Percentiles rank a stretch among this genome's conserved stretches.
Conservation (phyloP, 2,797 vertebrate genomes). For the Notolepis coatsorum region DNA sequence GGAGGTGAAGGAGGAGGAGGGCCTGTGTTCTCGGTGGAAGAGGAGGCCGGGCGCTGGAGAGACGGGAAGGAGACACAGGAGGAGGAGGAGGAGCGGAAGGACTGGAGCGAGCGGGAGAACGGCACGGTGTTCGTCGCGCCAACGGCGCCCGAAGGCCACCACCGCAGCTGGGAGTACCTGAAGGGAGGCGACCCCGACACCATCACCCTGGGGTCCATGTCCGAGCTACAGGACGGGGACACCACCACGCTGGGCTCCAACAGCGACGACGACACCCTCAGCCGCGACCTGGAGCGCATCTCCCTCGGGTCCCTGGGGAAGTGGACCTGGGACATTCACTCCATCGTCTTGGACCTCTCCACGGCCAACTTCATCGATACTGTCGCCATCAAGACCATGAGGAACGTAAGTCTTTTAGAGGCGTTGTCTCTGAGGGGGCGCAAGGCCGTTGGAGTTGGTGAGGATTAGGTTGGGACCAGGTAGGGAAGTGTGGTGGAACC, state of each 20-base stretch:
- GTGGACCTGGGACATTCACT: slow-evolving; percentile 87
- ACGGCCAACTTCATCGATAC: slow-evolving; percentile 88
- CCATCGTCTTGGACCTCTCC: slow-evolving; percentile 90
- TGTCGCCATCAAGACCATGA: slow-evolving; percentile 78
- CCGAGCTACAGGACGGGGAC: slow-evolving; percentile 74
- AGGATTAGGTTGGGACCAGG: too few relatives aligned
- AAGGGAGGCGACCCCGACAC: slow-evolving; percentile 76
- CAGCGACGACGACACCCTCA: slow-evolving; percentile 81
- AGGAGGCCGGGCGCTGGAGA: slow-evolving; percentile 53
- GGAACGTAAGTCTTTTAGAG: slow-evolving; percentile 81
- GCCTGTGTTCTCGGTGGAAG: slow-evolving; percentile 69
- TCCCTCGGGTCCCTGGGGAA: slow-evolving; percentile 82
- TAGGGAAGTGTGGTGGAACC: too few relatives aligned
- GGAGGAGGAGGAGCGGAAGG: slow-evolving; percentile 48
- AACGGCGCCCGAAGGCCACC: slow-evolving; percentile 48
- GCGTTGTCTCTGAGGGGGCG: too few relatives aligned
- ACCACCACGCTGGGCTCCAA: slow-evolving; percentile 68
- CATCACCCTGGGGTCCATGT: slow-evolving; percentile 68
- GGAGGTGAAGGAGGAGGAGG: too few relatives aligned
- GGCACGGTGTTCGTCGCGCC: slow-evolving; percentile 81
- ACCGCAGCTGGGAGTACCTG: slow-evolving; percentile 78
- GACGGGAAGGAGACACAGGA: slow-evolving; percentile 37
- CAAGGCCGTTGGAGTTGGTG: too few relatives aligned
- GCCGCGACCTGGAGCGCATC: slow-evolving; percentile 76
- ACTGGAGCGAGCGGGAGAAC: slow-evolving; percentile 66